Evolutionary conservation across 1,140 invertebrate species (phyloP).

Genomic region (Drosophila carrolli): DNA sequence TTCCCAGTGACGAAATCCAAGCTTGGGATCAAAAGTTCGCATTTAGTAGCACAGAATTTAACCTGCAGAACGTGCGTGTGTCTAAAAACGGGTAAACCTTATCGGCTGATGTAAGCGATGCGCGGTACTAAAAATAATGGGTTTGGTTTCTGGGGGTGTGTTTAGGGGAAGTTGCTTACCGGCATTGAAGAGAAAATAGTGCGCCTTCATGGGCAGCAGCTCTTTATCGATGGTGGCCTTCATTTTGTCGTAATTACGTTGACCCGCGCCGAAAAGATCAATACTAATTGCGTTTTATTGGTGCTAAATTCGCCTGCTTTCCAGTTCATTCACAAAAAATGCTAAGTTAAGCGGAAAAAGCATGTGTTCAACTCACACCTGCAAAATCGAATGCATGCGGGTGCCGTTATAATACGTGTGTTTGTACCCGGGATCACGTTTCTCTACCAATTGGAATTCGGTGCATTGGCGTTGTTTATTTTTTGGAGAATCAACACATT

Average conservation of each 20-base stretch:
- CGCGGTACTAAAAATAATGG: constrained; percentile 35
- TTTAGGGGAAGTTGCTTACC: constrained; percentile 86
- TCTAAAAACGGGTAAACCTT: constrained; percentile 10
- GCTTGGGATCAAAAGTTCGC: constrained; percentile 1
- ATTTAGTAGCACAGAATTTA: constrained; percentile 2
- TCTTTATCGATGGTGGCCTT: constrained; percentile 88
- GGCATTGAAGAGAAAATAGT: constrained; percentile 95
- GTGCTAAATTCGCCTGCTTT: constrained; percentile 2
- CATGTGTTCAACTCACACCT: constrained; percentile 22
- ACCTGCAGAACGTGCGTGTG: constrained; percentile 28
- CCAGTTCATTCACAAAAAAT: constrained; percentile 43
- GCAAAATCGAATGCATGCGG: background rate
- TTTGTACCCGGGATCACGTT: constrained; percentile 59
- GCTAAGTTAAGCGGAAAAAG: constrained; percentile 26
- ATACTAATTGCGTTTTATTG: constrained; percentile 20
- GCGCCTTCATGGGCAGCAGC: constrained; percentile 93
- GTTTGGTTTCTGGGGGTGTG: constrained; percentile 1
- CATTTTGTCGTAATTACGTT: constrained; percentile 53
- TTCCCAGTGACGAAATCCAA: constrained; percentile 7
- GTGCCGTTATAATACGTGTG: constrained; percentile 15
- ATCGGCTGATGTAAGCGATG: constrained; percentile 47
- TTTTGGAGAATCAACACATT: constrained; percentile 15
- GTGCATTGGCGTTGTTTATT: constrained; percentile 12
- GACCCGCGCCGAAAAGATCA: constrained; percentile 31
- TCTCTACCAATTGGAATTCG: constrained; percentile 32